Base-by-base conservation (phyloP, 2,113 vertebrate species). In the Blennius ocellaris region DNA sequence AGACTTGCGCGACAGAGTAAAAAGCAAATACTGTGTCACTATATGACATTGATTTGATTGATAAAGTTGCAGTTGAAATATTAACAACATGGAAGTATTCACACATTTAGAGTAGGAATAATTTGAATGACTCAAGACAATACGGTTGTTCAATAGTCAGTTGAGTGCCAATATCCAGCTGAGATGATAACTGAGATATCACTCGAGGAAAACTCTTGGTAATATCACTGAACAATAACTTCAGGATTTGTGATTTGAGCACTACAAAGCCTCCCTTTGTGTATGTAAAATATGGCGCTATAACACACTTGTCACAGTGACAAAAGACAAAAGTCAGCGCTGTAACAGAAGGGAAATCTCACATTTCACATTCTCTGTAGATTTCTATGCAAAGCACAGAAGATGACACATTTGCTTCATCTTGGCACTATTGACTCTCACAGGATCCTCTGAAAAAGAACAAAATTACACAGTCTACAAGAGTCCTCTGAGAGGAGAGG, bases 301-400 rank as follows among this genome's bases (percentile, higher is more conserved):
- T 83, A 85, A 87, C 83, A 80, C 75, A 75, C 60, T 88, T 91
- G 87, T 91, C 89, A 88, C 67, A 47, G 53, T 55, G 73, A 85
- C 86, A 87, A 89, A 87, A 89, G 87, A 78, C 81, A 86, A 84
- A 89, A 83, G 68, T 89, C 79, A 70, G 69, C 57, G 30, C 51
- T 75, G 59, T 8, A 47, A 74, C 67, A 78, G 73, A 79, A 63
- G 45, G 64, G 65, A 61, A 66, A 83, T 72, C 62, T 84, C 47
- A 52, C 21, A 69, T 76, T 85, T 79, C 59, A 38, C 57, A 65
- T 72, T 69, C 69, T 69, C 73, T 39, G 60, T 60, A 59, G 55
- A 74, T 75, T 78, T 79, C 38, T 37, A 72, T 63, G 76, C 40
- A 73, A 76, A 73, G 44, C 9, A 11, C 68, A 61, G 40, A 86